phyloP scores from a whole-genome alignment of 2,888 invertebrate species.

The Drosophila leonis region DNA sequence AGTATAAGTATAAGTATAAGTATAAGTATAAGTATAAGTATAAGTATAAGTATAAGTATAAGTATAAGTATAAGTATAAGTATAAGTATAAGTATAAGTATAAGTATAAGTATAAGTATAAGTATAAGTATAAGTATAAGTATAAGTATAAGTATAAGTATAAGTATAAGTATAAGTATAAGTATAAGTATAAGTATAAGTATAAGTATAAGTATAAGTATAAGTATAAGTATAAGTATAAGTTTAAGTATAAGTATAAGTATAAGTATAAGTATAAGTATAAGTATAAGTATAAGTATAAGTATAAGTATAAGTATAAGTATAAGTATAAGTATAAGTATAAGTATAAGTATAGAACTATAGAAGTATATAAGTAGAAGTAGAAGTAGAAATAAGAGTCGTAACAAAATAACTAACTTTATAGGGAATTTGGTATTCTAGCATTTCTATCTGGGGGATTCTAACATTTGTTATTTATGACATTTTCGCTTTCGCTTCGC shows the following conservation, averaged over 20 bases:
- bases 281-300: neutral
- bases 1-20: neutral
- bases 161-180: neutral
- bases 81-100: neutral
- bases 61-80: too few relatives aligned
- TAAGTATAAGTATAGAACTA: neutral
- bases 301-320: neutral
- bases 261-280: neutral
- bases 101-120: neutral
- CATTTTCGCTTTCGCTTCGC: conserved; percentile 52
- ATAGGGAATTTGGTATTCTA: conserved; percentile 6
- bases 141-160: neutral
- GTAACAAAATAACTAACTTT: neutral
- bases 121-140: neutral
- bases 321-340: neutral
- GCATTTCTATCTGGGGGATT: neutral
- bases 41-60: conserved; percentile 1
- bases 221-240: conserved; percentile 1
- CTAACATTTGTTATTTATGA: conserved; percentile 54
- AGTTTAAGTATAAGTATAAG: too few relatives aligned
- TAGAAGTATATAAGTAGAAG: conserved; percentile 1
- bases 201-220: neutral
- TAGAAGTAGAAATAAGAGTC: neutral
- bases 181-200: neutral
- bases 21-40: neutral